Conservation (phyloP, 2,888 invertebrate species). For the Drosophila birchii region DNA sequence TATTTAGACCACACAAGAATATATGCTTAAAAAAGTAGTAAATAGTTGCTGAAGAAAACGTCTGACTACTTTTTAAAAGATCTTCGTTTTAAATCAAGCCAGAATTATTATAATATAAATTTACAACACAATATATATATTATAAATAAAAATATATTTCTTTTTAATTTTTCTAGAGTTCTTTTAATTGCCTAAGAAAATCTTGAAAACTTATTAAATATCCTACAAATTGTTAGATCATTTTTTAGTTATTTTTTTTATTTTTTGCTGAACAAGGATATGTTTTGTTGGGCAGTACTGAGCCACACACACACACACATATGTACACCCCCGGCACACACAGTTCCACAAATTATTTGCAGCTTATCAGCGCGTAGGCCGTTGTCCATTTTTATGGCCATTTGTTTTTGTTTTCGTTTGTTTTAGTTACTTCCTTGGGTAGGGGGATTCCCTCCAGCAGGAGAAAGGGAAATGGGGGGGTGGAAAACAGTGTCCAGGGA, state of each 20-base stretch:
- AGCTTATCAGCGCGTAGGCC: constrained; percentile 78
- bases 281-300: neutral
- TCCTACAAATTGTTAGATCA: neutral
- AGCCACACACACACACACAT: neutral
- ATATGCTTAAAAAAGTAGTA: neutral
- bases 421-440: constrained; percentile 68
- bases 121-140: neutral
- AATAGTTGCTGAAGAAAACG: neutral
- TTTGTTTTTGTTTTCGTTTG: constrained; percentile 73
- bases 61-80: neutral
- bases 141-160: neutral
- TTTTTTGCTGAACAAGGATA: neutral
- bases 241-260: neutral
- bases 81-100: neutral
- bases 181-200: too few relatives aligned
- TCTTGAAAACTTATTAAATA: neutral
- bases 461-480: neutral
- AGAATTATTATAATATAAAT: neutral
- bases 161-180: too few relatives aligned
- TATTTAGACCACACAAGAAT: neutral
- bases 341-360: constrained; percentile 77
- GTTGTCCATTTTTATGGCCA: constrained; percentile 80
- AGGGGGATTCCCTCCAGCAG: neutral
- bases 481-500: constrained; percentile 1
- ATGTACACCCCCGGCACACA: constrained; percentile 5